phyloP scores from a whole-genome alignment of 1,140 invertebrate genomes.

The Drosophila sulfurigaster region DNA sequence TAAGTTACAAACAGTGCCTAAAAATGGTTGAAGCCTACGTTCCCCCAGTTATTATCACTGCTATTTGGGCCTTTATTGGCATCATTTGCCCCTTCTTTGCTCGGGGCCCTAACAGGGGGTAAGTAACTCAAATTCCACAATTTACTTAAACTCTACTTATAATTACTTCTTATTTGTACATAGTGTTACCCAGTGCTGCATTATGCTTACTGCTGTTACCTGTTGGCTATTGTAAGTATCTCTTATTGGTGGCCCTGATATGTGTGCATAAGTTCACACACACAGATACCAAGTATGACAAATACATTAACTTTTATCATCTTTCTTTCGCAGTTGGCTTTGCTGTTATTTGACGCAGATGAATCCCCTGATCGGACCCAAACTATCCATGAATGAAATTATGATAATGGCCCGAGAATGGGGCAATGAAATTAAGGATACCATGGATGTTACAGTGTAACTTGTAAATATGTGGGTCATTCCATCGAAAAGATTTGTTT shows the following conservation, averaged over 20 bases:
- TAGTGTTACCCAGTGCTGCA: slow-evolving; percentile 93
- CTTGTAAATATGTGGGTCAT: slow-evolving; percentile 7
- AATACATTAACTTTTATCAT: slow-evolving; percentile 19
- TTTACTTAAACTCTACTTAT: neutral
- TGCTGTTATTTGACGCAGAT: slow-evolving; percentile 97
- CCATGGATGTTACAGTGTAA: slow-evolving; percentile 63
- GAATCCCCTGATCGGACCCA: slow-evolving; percentile 96
- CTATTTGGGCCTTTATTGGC: slow-evolving; percentile 93
- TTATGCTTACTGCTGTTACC: slow-evolving; percentile 94
- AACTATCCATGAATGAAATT: slow-evolving; percentile 89
- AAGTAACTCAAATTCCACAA: slow-evolving; percentile 36
- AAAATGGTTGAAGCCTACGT: slow-evolving; percentile 91
- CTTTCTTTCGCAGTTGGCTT: slow-evolving; percentile 88
- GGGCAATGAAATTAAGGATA: slow-evolving; percentile 87
- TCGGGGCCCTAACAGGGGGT: slow-evolving; percentile 93
- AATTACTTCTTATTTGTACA: slow-evolving; percentile 5
- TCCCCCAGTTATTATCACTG: slow-evolving; percentile 91
- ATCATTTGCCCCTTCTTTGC: slow-evolving; percentile 94
- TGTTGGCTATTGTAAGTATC: slow-evolving; percentile 92
- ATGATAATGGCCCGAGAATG: slow-evolving; percentile 92
- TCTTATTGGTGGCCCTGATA: slow-evolving; percentile 13
- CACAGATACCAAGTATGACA: neutral
- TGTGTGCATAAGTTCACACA: slow-evolving; percentile 1
- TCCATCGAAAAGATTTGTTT: slow-evolving; percentile 58
- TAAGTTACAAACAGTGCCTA: slow-evolving; percentile 39